These are phyloP conservation scores for Blastomussa wellsi DNA, from an alignment of 92 coral and sea anemone genomes.

Conservation along the genomic window DNA sequence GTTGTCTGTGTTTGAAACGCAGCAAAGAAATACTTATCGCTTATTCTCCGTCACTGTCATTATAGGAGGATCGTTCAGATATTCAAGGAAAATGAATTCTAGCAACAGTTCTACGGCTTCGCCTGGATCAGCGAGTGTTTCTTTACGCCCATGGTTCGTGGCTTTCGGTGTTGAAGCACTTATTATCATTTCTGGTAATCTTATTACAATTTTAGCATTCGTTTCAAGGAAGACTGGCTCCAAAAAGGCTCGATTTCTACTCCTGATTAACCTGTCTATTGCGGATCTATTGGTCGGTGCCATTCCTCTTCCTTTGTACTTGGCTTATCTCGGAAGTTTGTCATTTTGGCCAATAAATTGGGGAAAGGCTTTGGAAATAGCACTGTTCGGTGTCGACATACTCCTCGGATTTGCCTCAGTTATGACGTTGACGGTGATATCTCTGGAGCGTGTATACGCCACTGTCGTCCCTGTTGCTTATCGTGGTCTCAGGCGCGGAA, in stretches of 20 bases:
- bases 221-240: slow-evolving; percentile 23
- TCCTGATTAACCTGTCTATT: slow-evolving; percentile 44
- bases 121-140: not conserved
- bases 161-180: slow-evolving; percentile 32
- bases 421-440: slow-evolving; percentile 43
- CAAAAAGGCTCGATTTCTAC: slow-evolving; percentile 32
- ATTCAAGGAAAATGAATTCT: slow-evolving; percentile 14
- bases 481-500: slow-evolving; percentile 28
- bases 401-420: slow-evolving; percentile 55
- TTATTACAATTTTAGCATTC: slow-evolving; percentile 48
- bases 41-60: not conserved
- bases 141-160: slow-evolving; percentile 31
- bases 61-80: not conserved
- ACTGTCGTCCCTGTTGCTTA: slow-evolving; percentile 48
- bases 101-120: slow-evolving; percentile 10
- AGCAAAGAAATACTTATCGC: slow-evolving; percentile 14
- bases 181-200: slow-evolving; percentile 34
- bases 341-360: slow-evolving; percentile 1
- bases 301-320: slow-evolving; percentile 54
- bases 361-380: slow-evolving; percentile 15
- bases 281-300: slow-evolving; percentile 58
- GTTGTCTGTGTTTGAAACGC: not conserved
- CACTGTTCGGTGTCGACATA: slow-evolving; percentile 45
- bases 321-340: slow-evolving; percentile 26
- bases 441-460: slow-evolving; percentile 56